Evolutionary conservation across 2,797 vertebrate species (phyloP).

Genomic region (Artibeus jamaicensis): DNA sequence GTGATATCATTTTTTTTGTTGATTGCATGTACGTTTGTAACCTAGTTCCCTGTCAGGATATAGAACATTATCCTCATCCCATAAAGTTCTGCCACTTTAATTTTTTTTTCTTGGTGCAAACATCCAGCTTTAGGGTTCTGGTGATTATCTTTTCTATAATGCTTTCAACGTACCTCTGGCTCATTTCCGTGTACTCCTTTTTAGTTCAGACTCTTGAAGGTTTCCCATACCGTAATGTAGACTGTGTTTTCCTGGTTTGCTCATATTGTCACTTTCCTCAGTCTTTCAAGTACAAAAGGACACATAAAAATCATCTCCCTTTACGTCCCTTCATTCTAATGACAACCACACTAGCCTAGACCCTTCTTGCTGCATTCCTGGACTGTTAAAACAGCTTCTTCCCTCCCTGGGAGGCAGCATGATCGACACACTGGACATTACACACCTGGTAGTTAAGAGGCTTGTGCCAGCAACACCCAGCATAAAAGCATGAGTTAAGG

Average conservation of each 20-base stretch:
- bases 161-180: neutral
- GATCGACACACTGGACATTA: neutral
- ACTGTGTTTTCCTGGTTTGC: neutral
- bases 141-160: neutral
- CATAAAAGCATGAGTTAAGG: neutral
- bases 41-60: neutral
- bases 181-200: neutral
- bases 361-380: neutral
- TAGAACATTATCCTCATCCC: neutral
- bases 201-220: neutral
- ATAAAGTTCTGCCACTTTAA: neutral
- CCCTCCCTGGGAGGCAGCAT: neutral
- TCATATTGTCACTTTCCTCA: neutral
- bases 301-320: neutral
- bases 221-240: neutral
- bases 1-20: neutral
- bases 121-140: neutral
- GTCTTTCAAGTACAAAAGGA: neutral
- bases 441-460: neutral
- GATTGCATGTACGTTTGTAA: neutral
- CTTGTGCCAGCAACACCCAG: neutral
- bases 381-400: neutral
- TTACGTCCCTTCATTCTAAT: neutral
- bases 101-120: neutral
- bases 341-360: neutral